Percentiles rank a stretch among this genome's conserved stretches.
Evolutionary conservation across 2,888 invertebrate species (phyloP).

Genomic region (Brachyptera risi): DNA sequence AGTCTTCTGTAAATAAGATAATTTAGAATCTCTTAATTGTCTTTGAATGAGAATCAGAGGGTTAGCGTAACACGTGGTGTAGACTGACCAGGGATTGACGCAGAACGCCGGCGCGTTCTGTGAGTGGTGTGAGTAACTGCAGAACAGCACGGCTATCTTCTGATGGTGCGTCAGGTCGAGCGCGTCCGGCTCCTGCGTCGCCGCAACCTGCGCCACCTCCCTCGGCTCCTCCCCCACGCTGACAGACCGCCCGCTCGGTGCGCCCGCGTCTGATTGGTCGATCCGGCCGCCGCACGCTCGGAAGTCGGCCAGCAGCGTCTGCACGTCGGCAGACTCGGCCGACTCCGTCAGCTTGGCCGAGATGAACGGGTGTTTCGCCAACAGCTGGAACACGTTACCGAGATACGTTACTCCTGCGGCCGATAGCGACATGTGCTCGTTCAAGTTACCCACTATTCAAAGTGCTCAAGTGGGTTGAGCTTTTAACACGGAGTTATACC

Average conservation of each 20-base stretch:
- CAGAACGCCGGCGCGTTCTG: constrained; percentile 83
- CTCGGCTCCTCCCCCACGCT: constrained; percentile 1
- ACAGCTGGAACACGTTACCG: no score
- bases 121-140: constrained; percentile 74
- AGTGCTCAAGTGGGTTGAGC: no score
- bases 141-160: constrained; percentile 81
- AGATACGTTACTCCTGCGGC: no score
- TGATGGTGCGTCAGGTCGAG: constrained; percentile 81
- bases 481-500: no score
- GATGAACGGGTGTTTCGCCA: constrained; percentile 71
- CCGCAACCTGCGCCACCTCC: not conserved
- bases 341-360: constrained; percentile 62
- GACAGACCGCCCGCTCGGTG: not conserved
- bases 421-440: no score
- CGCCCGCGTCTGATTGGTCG: not conserved
- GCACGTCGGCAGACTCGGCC: constrained; percentile 61
- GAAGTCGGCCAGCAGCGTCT: constrained; percentile 75
- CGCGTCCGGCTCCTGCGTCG: constrained; percentile 53
- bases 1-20: no score
- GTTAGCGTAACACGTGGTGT: no score
- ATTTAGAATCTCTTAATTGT: no score
- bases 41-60: no score
- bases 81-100: constrained; percentile 75
- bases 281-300: constrained; percentile 75
- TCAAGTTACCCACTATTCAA: no score